Evolutionary conservation across 2,113 vertebrate genomes (phyloP).

Genomic region (Odontesthes bonariensis): DNA sequence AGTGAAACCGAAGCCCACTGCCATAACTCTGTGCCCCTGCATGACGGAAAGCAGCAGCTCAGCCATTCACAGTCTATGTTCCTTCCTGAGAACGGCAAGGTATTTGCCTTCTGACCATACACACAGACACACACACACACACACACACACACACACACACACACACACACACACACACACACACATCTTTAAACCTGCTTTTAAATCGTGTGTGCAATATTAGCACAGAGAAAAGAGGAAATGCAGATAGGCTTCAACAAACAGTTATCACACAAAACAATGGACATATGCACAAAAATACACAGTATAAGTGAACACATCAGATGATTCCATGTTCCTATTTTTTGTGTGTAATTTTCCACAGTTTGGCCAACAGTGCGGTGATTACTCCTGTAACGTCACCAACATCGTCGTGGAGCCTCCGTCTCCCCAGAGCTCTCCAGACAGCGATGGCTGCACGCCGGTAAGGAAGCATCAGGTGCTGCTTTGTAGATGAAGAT

Average conservation of each 20-base stretch:
- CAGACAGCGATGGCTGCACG: constrained; percentile 74
- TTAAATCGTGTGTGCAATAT: background rate
- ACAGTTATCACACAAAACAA: background rate
- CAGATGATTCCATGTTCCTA: background rate
- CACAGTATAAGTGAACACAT: background rate
- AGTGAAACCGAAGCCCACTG: constrained; percentile 30
- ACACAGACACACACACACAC: background rate
- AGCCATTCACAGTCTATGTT: constrained; percentile 81
- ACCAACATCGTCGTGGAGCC: constrained; percentile 74
- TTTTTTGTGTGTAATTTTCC: too few relatives aligned
- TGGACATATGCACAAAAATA: background rate
- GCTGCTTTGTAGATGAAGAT: background rate
- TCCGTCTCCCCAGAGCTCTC: constrained; percentile 72
- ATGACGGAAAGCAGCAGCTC: constrained; percentile 59
- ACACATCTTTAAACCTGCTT: background rate
- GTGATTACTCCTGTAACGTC: constrained; percentile 72
- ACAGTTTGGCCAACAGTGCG: constrained; percentile 65
- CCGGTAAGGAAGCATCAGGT: constrained; percentile 68
- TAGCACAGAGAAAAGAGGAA: constrained; percentile 20
- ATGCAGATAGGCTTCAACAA: background rate
- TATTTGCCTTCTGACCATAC: constrained; percentile 45
- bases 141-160: background rate
- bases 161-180: background rate
- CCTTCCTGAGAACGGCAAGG: constrained; percentile 80
- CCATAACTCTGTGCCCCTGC: constrained; percentile 30